Conservation (phyloP, 2,888 invertebrate species). For the Macrophya annulata region DNA sequence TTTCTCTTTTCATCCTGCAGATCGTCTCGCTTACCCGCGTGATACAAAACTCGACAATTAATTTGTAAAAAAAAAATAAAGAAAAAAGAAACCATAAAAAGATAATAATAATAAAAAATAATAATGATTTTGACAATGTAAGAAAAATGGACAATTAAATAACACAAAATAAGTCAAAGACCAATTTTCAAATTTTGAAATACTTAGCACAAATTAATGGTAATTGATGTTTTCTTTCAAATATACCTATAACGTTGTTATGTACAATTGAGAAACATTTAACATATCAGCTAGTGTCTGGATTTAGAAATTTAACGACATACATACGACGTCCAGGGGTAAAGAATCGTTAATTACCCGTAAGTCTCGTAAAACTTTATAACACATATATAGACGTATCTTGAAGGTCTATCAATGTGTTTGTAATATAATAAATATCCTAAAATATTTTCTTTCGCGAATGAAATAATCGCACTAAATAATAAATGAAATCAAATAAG, state of each 20-base stretch:
- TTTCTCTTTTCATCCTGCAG: background rate
- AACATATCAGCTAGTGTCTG: background rate
- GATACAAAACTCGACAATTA: too few relatives aligned
- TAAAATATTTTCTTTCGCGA: too few relatives aligned
- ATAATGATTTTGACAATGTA: background rate
- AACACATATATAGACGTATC: background rate
- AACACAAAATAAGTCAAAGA: background rate
- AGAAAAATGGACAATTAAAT: too few relatives aligned
- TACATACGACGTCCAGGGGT: background rate
- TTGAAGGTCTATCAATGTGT: background rate
- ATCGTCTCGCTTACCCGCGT: background rate
- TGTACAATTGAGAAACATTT: background rate
- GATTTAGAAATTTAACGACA: background rate
- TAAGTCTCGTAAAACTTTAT: background rate
- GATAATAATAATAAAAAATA: too few relatives aligned
- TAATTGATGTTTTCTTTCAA: background rate
- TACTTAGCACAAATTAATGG: background rate
- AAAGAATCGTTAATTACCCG: background rate
- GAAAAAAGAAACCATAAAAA: too few relatives aligned
- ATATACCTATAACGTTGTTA: background rate
- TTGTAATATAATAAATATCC: background rate
- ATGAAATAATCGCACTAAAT: too few relatives aligned
- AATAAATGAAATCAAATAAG: background rate
- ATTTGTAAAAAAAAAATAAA: too few relatives aligned
- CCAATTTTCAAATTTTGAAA: background rate